Conservation (phyloP, 2,888 invertebrate genomes). For the Microchrysa polita region DNA sequence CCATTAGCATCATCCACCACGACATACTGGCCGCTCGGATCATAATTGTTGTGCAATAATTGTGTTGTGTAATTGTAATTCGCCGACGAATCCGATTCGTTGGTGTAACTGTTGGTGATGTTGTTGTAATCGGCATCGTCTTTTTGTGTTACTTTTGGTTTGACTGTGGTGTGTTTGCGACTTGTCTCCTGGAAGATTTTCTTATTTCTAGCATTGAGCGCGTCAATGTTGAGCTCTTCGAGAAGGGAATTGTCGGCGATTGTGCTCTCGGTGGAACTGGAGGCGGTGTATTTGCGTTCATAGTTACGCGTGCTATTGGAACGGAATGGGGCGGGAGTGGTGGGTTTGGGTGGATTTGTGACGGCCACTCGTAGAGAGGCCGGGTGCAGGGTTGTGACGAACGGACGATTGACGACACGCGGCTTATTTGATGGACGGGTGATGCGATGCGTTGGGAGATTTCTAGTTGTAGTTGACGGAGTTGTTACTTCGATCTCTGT, state of each 20-base stretch:
- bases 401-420: conserved; percentile 59
- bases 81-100: conserved; percentile 39
- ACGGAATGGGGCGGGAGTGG: conserved; percentile 59
- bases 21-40: conserved; percentile 1
- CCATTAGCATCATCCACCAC: conserved; percentile 40
- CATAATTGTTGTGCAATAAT: conserved; percentile 40
- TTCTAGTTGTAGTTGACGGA: conserved; percentile 50
- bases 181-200: conserved; percentile 66
- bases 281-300: conserved; percentile 59
- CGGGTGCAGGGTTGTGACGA: conserved; percentile 58
- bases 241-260: conserved; percentile 57
- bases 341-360: conserved; percentile 53
- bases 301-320: conserved; percentile 60
- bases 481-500: conserved; percentile 50
- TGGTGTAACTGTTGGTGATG: conserved; percentile 48
- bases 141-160: conserved; percentile 55
- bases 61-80: conserved; percentile 16
- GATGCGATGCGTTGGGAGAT: conserved; percentile 52
- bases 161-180: conserved; percentile 63
- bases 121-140: conserved; percentile 37
- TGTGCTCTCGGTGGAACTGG: conserved; percentile 54
- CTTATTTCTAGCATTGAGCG: conserved; percentile 67
- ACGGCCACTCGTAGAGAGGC: conserved; percentile 55
- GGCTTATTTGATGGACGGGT: conserved; percentile 55
- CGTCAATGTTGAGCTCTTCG: conserved; percentile 66